Evolutionary conservation across 2,113 vertebrate genomes (phyloP).

Genomic region (Typhlomys cinereus): DNA sequence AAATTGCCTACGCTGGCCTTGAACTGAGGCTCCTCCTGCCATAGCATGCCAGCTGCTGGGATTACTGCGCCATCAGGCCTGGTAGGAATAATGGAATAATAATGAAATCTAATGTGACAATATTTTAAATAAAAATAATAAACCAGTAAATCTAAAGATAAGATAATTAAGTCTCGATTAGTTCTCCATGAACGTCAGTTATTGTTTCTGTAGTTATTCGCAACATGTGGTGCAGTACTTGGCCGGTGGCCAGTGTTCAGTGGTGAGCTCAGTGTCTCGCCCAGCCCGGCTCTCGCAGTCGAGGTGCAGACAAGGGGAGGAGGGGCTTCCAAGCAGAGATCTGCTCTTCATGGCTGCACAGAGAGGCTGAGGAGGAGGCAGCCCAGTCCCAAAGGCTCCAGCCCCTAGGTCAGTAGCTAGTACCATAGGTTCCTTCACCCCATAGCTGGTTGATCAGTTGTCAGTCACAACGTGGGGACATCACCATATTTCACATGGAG

Average conservation of each 20-base stretch:
- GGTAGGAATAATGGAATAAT: constrained; percentile 7
- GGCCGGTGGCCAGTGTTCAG: background rate
- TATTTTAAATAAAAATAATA: constrained; percentile 37
- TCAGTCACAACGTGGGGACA: background rate
- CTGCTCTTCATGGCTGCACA: background rate
- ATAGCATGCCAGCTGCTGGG: background rate
- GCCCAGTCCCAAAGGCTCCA: too few species aligned
- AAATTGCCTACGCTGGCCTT: background rate
- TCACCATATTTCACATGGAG: background rate
- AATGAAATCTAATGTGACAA: background rate
- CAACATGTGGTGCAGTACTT: background rate
- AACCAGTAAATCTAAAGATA: constrained; percentile 8
- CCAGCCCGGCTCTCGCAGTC: background rate
- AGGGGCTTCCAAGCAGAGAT: background rate
- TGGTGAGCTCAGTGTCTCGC: background rate
- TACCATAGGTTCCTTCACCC: too few species aligned
- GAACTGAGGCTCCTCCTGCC: background rate
- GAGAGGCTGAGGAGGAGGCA: background rate
- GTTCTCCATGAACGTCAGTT: background rate
- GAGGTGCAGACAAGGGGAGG: background rate
- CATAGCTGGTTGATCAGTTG: background rate
- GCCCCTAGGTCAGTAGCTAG: background rate
- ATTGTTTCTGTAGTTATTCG: background rate
- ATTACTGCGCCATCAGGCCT: background rate
- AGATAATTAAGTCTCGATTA: constrained; percentile 26